A percentile compares a stretch with the other conserved stretches of the same genome.
Conservation (phyloP, 2,888 invertebrate species). For the Idaea aversata region DNA sequence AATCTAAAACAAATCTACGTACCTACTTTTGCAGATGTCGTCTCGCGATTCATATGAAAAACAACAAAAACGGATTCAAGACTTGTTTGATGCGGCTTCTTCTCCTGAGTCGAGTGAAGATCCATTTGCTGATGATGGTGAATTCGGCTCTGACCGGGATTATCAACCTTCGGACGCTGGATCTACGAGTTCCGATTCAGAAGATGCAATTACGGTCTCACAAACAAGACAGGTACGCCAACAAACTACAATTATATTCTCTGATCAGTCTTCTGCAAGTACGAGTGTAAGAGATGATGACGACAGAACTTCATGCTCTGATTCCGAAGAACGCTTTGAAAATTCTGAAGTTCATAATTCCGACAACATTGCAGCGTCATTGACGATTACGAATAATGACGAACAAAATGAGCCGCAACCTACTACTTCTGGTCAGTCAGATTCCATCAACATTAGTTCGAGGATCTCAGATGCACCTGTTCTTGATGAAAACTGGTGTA, state of each 20-base stretch:
- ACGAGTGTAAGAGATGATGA: conserved; percentile 7
- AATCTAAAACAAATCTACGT: too few relatives aligned
- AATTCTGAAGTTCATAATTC: neutral
- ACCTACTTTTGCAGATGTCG: conserved; percentile 7
- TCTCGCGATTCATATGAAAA: conserved; percentile 20
- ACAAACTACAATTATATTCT: conserved; percentile 13
- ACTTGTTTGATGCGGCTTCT: conserved; percentile 19
- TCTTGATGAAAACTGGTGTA: conserved; percentile 15
- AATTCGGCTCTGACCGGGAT: conserved; percentile 17
- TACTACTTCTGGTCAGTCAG: conserved; percentile 12
- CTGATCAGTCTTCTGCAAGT: conserved; percentile 13
- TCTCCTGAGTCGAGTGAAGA: conserved; percentile 20
- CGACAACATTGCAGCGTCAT: too few relatives aligned
- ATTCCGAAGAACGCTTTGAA: conserved; percentile 5
- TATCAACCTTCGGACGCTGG: conserved; percentile 14
- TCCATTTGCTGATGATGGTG: conserved; percentile 19
- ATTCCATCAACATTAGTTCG: conserved; percentile 10
- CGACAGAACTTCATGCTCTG: conserved; percentile 5
- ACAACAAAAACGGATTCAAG: conserved; percentile 19
- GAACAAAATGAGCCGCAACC: too few relatives aligned
- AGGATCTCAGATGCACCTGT: conserved; percentile 5
- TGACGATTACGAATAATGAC: too few relatives aligned
- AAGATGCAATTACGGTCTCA: conserved; percentile 8
- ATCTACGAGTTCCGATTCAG: conserved; percentile 19
- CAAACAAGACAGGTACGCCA: conserved; percentile 10